A percentile compares a stretch with the other conserved stretches of the same genome.
Evolutionary conservation across 1,140 invertebrate species (phyloP).

Genomic region (Drosophila fuyamai): DNA sequence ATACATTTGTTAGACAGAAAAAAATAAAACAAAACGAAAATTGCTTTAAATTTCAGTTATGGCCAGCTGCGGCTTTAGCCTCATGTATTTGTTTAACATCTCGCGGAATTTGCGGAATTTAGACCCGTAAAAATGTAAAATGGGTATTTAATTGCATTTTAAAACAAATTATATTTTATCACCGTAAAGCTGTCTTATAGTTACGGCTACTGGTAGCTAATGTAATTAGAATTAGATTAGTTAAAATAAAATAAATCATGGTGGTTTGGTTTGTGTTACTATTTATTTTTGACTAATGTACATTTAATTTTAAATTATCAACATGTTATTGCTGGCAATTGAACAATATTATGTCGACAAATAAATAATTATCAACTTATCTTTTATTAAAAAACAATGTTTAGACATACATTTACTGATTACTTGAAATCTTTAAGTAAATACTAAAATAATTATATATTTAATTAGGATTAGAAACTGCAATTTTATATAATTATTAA

Average conservation of each 20-base stretch:
- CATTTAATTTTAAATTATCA: no score
- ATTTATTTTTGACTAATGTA: no score
- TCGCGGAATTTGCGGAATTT: constrained; percentile 56
- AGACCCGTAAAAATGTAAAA: constrained; percentile 40
- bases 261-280: no score
- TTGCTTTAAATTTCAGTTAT: constrained; percentile 56
- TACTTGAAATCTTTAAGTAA: no score
- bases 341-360: no score
- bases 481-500: not conserved
- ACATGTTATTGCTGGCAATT: no score
- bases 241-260: not conserved
- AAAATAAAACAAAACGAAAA: constrained; percentile 39
- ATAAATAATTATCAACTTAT: no score
- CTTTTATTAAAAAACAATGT: no score
- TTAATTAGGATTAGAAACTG: no score
- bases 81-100: constrained; percentile 30
- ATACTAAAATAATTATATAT: no score
- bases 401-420: no score
- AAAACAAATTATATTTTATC: constrained; percentile 31
- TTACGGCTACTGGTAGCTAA: not conserved
- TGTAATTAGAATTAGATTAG: not conserved
- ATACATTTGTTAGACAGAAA: constrained; percentile 47
- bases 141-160: constrained; percentile 52
- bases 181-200: constrained; percentile 10
- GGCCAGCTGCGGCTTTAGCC: constrained; percentile 32